Base-by-base conservation (phyloP, 2,888 invertebrate genomes). In the Plusia festucae region DNA sequence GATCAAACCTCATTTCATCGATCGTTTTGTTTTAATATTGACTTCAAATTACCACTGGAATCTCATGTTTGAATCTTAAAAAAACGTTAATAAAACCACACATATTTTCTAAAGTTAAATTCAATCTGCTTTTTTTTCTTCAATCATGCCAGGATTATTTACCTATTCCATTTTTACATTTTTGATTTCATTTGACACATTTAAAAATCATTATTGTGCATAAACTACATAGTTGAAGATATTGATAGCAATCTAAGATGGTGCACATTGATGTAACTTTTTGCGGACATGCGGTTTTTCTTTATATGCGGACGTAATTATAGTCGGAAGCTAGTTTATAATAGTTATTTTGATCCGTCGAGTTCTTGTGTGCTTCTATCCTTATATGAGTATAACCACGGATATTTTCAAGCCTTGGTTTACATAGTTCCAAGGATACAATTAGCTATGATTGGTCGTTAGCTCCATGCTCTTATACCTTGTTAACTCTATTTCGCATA, bases 401-500 rank as follows among this genome's bases (percentile, higher is more conserved):
- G 73, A 66, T 72, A 53, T 65, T 13, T 30, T 67, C 59, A 49
- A 60, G 64, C 73, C 67, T 52, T 53, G 55, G 67, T 62, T 59
- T 79, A 66, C 56, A 62, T 60, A 69, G 64, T 73, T 56, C 63
- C 65, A 70, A 65, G 72, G 72, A 79, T 79, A 68, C 65, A 77
- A 73, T 79, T 70, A 80, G 64, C 68, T 73, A 53, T 68, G 77
- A 76, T 65, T 67, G 67, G 66, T 76, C 57, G 69, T 76, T 73
- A 62, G 40, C 51, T 49, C 61, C 53, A 53, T 79, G 65, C 67
- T 73, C 57, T 58, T 73, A 76, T 76, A 72, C 73, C 80, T 76
- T 76, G 80, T 72, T 76, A 72, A 66, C 65, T 79, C 66, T 77
- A 78, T 78, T 78, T 77, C 68, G 53, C 52, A 22, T 18, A 66